Conservation (phyloP, 2,888 invertebrate genomes). For the Odontocerum albicorne region DNA sequence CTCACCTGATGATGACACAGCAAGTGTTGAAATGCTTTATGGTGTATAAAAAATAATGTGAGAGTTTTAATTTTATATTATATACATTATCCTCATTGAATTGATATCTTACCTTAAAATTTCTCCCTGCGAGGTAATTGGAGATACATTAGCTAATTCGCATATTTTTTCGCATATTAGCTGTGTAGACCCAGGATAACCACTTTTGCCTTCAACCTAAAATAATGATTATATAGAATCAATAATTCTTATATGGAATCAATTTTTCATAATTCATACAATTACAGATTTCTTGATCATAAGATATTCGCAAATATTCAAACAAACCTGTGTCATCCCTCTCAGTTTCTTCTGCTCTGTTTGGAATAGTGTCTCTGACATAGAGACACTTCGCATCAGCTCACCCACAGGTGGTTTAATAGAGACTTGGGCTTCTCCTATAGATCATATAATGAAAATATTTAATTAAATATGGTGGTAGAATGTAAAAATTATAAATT, state of each 20-base stretch:
- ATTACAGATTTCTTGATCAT: not conserved
- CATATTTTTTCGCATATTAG: constrained; percentile 64
- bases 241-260: no score
- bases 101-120: constrained; percentile 56
- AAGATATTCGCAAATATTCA: no score
- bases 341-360: constrained; percentile 75
- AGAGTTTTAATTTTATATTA: no score
- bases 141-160: constrained; percentile 77
- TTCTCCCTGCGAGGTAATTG: constrained; percentile 59
- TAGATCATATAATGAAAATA: no score
- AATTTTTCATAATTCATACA: no score
- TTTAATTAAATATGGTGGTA: no score
- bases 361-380: constrained; percentile 71
- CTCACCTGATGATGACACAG: no score
- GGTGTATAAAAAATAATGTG: no score
- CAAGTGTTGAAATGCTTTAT: no score
- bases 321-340: constrained; percentile 84
- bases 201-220: constrained; percentile 52
- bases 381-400: constrained; percentile 76
- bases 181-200: constrained; percentile 51
- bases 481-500: no score
- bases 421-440: constrained; percentile 61
- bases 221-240: constrained; percentile 10
- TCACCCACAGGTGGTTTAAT: constrained; percentile 88
- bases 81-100: no score